Evolutionary conservation across 2,113 vertebrate species (phyloP).

Genomic region (Rhineura floridana): DNA sequence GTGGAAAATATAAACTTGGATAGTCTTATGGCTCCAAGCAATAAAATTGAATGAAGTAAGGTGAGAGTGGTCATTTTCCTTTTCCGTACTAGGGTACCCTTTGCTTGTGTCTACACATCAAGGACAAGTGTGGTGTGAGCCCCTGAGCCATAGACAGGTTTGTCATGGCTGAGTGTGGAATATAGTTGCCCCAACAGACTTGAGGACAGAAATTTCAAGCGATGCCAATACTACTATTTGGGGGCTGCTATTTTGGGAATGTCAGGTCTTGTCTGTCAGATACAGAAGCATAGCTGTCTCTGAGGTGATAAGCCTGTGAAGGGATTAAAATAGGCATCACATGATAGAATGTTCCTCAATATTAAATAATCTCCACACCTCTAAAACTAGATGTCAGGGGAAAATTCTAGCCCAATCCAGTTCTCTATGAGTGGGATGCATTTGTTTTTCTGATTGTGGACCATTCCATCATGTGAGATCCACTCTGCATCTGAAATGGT

Average conservation of each 20-base stretch:
- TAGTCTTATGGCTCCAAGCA: conserved; percentile 31
- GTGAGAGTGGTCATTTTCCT: conserved; percentile 24
- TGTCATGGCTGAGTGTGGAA: neutral
- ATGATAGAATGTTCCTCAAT: neutral
- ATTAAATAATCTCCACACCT: neutral
- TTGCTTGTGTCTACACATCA: neutral
- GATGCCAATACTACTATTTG: too few species aligned
- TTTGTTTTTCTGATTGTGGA: neutral
- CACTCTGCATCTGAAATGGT: neutral
- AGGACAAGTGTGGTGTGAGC: neutral
- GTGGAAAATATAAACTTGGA: conserved; percentile 33
- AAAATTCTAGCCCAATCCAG: neutral
- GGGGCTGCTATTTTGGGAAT: neutral
- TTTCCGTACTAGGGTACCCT: neutral
- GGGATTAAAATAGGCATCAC: neutral
- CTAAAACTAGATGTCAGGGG: neutral
- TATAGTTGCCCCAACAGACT: neutral
- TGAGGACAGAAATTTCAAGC: neutral
- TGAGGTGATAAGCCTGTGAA: neutral
- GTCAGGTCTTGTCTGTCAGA: neutral
- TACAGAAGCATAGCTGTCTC: neutral
- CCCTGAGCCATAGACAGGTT: neutral
- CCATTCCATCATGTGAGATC: neutral
- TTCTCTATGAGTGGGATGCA: too few species aligned
- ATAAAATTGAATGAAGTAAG: conserved; percentile 42